Evolutionary conservation across 2,113 vertebrate species (phyloP), one percentile per base, ranked within the genome.

Genomic region (Athene cunicularia): DNA sequence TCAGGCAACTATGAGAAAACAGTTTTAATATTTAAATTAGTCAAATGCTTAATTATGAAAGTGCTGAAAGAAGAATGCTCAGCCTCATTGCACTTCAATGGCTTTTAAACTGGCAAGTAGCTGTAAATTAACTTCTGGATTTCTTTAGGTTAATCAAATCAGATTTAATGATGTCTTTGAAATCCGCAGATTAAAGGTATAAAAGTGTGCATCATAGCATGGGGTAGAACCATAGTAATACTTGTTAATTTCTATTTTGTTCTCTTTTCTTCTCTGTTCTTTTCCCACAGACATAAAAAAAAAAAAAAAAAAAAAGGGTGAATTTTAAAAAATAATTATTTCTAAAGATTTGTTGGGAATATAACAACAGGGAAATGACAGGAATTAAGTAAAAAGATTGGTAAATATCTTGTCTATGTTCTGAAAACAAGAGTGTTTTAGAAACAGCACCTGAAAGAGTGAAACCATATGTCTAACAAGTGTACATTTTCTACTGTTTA

Each of bases 81-180:
- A 88, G 71, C 50, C 93, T 90, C 92, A 90, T 43, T 88, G 58
- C 92, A 73, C 79, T 95, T 96, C 92, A 95, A 74, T 90, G 71
- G 50, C 45, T 96, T 88, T 62, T 89, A 94, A 94, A 95, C 80
- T 93, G 62, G 22, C 66, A 94, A 83, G 53, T 45, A 83, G 92
- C 24, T 97, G 74, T 59, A 90, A 96, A 95, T 94, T 93, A 93
- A 92, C 74, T 91, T 79, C 59, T 85, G 59, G 33, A 90, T 92
- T 97, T 90, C 62, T 71, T 94, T 63, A 93, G 86, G 92, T 96
- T 94, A 96, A 96, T 96, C 85, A 92, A 93, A 97, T 90, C 52
- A 95, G 55, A 77, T 90, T 84, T 92, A 94, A 93, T 67, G 52
- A 86, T 62, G 63, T 80, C 88, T 95, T 97, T 96, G 87, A 97